Evolutionary conservation across 64 coral and sea anemone species (phyloP).

Genomic region (Actinia equina): DNA sequence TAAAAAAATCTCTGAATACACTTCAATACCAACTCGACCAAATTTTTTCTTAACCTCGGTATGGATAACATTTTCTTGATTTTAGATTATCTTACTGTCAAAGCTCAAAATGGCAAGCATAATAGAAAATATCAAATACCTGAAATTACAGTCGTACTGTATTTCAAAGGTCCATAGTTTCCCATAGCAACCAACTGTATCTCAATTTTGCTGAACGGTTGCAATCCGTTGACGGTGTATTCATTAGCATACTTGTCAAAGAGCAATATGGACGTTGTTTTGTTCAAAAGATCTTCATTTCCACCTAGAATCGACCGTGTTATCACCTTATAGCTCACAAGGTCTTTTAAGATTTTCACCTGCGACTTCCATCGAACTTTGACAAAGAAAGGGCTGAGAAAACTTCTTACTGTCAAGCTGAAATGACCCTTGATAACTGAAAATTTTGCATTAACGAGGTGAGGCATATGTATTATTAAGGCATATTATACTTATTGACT

Average conservation of each 20-base stretch:
- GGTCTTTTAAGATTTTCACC: background rate
- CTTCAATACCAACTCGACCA: no score
- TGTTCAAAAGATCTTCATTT: background rate
- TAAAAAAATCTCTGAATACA: no score
- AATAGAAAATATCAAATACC: background rate
- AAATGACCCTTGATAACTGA: background rate
- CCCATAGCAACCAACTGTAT: background rate
- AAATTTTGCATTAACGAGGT: background rate
- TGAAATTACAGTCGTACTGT: background rate
- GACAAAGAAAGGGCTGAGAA: background rate
- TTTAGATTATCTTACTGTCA: no score
- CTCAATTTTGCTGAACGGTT: background rate
- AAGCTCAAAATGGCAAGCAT: no score
- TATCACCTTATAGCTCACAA: background rate
- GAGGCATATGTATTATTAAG: no score
- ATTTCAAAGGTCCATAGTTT: background rate
- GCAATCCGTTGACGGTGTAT: background rate
- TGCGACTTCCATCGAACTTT: background rate
- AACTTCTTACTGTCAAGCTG: background rate
- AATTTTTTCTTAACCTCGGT: no score
- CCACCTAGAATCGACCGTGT: background rate
- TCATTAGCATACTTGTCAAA: background rate
- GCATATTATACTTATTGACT: no score
- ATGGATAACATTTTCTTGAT: no score
- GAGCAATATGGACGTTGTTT: background rate